Percentiles rank a stretch among this genome's conserved stretches.
Conservation (phyloP, 2,888 invertebrate species). For the Timema podura region DNA sequence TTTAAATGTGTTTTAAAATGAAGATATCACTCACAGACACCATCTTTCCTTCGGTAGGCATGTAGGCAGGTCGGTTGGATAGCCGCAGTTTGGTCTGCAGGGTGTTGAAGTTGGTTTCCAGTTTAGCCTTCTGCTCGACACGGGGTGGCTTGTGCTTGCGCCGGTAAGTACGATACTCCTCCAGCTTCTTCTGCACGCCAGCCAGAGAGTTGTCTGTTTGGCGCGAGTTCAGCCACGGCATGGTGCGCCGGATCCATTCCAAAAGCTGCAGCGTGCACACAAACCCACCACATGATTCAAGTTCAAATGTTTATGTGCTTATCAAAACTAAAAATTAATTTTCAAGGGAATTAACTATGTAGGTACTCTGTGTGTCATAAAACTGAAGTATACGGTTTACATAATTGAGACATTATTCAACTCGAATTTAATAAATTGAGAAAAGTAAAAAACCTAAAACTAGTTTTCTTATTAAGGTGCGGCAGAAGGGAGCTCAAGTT, state of each 20-base stretch:
- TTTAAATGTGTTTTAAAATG: neutral
- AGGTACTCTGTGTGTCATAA: too few species aligned
- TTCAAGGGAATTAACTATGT: too few species aligned
- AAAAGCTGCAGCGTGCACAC: conserved; percentile 60
- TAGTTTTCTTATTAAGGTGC: too few species aligned
- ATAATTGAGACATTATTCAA: too few species aligned
- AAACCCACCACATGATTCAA: too few species aligned
- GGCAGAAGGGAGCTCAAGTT: too few species aligned
- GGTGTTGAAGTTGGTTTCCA: conserved; percentile 99
- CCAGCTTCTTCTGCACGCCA: conserved; percentile 95
- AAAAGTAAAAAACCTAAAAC: too few species aligned
- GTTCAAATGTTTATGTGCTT: too few species aligned
- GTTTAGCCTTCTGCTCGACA: conserved; percentile 97
- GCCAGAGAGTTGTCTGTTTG: conserved; percentile 97
- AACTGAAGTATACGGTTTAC: too few species aligned
- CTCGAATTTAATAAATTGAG: too few species aligned
- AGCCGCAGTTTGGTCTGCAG: conserved; percentile 97
- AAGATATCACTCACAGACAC: conserved; percentile 68
- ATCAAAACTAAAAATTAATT: too few species aligned
- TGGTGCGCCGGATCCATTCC: conserved; percentile 98
- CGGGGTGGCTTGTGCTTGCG: conserved; percentile 99
- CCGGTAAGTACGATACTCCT: conserved; percentile 98
- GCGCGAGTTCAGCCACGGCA: conserved; percentile 95
- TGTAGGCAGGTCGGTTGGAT: conserved; percentile 97
- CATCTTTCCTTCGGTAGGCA: conserved; percentile 99